Conservation (phyloP, 1,140 invertebrate genomes). For the Ooceraea biroi region DNA sequence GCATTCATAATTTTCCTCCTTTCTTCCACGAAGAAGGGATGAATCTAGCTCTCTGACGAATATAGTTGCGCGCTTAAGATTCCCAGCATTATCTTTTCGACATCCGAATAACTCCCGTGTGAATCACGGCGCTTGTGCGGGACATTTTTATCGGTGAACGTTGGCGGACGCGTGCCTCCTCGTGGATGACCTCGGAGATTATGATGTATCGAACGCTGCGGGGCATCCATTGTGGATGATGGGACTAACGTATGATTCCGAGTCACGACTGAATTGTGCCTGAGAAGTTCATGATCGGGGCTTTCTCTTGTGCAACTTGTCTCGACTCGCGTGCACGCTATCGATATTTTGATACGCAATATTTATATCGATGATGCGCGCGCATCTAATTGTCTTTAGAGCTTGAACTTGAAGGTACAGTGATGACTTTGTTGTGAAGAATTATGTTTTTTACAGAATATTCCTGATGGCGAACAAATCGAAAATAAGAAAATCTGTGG, state of each 20-base stretch:
- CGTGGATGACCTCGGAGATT: slow-evolving; percentile 3
- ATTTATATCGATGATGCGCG: not conserved
- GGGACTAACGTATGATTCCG: not conserved
- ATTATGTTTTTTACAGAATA: too few species aligned
- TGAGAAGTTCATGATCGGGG: slow-evolving; percentile 7
- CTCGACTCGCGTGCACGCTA: not conserved
- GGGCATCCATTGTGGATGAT: slow-evolving; percentile 4
- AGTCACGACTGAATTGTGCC: slow-evolving; percentile 20
- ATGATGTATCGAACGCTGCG: slow-evolving; percentile 1
- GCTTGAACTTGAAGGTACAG: not conserved
- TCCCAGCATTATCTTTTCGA: too few species aligned
- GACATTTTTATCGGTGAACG: slow-evolving; percentile 14
- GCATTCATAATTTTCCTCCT: too few species aligned
- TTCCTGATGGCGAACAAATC: too few species aligned
- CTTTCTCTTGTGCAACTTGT: not conserved
- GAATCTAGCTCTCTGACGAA: too few species aligned
- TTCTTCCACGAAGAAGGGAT: too few species aligned
- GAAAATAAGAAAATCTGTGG: too few species aligned
- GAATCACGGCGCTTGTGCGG: not conserved
- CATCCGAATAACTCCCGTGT: not conserved
- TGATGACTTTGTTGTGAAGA: too few species aligned
- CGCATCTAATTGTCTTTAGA: not conserved
- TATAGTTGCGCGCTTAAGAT: too few species aligned
- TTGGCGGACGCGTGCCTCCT: not conserved
- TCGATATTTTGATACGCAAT: too few species aligned